A percentile compares a stretch with the other conserved stretches of the same genome.
Evolutionary conservation across 2,888 invertebrate species (phyloP).

Genomic region (Cecidostiba fungosa): DNA sequence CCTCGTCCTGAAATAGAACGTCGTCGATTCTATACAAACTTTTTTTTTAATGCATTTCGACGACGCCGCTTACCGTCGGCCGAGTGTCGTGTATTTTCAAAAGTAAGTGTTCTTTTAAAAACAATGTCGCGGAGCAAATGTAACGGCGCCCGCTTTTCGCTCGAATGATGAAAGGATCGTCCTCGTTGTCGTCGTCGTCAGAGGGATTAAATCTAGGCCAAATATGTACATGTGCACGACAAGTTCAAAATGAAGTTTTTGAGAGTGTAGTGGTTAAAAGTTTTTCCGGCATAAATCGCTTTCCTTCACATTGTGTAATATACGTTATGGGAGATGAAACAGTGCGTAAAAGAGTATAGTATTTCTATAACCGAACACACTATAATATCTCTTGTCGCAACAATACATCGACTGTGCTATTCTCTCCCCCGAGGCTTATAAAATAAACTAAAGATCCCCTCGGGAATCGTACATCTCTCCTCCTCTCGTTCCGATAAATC

Average conservation of each 20-base stretch:
- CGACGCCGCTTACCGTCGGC: constrained; percentile 6
- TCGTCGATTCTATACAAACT: background rate
- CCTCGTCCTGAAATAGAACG: background rate
- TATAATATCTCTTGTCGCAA: background rate
- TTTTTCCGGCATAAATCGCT: background rate
- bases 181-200: background rate
- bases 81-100: constrained; percentile 39
- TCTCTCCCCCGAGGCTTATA: constrained; percentile 9
- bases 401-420: background rate
- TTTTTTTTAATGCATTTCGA: constrained; percentile 12
- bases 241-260: constrained; percentile 38
- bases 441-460: background rate
- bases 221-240: background rate
- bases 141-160: constrained; percentile 32
- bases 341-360: background rate
- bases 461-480: background rate
- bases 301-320: background rate
- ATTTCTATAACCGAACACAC: background rate
- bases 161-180: constrained; percentile 45
- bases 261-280: background rate
- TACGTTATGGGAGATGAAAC: too few relatives aligned
- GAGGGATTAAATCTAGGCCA: constrained; percentile 37
- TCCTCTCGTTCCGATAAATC: background rate
- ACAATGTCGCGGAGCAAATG: constrained; percentile 33
- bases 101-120: constrained; percentile 43